Evolutionary conservation across 1,140 invertebrate genomes (phyloP), one percentile per base, ranked within the genome.

Genomic region (Vollenhovia emeryi): DNA sequence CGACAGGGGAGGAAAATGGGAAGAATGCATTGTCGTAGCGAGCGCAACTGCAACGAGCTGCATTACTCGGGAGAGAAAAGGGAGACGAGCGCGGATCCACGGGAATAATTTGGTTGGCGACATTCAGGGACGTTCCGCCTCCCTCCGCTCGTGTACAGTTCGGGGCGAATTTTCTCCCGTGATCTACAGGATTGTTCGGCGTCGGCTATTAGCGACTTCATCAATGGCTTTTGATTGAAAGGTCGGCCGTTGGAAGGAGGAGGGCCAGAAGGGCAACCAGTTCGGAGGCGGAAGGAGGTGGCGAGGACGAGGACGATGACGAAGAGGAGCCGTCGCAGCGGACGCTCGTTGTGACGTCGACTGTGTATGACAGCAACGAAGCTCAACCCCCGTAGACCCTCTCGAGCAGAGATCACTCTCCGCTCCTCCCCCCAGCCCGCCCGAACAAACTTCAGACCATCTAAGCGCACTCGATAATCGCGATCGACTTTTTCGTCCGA

Each of bases 331-430:
- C 60, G 36, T 66, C 62, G 48, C 43, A 43, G 33, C 27, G 64
- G 52, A 55, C 71, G 50, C 48, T 60, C 40, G 73, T 79, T 79
- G 69, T 88, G 45, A 59, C 62, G 73, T 66, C 45, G 85, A 80
- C 85, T 86, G 87, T 64, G 27, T 86, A 64, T 86, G 87, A 88
- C 87, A 88, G 87, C 69, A 74, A 60, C 78, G 69, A 75, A 82
- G 50, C 55, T 45, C 68, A 45, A 64, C 24, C 24, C 59, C 21
- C 84, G 80, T 52, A 57, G 69, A 74, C 27, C n/a, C 40, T 60
- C 69, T 62, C 80, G 36, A 59, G 52, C 21, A 59, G 62, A 79
- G 64, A 69, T 80, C 76, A 69, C 73, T n/a, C 73, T n/a, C 45
- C 40, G 40, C 62, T 52, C 52, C 40, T 7, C 27, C 18, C 40